A percentile compares a stretch with the other conserved stretches of the same genome.
These are phyloP conservation scores for Acanthochromis polyacanthus DNA, from an alignment of 2,113 vertebrate genomes.

Conservation along the genomic window DNA sequence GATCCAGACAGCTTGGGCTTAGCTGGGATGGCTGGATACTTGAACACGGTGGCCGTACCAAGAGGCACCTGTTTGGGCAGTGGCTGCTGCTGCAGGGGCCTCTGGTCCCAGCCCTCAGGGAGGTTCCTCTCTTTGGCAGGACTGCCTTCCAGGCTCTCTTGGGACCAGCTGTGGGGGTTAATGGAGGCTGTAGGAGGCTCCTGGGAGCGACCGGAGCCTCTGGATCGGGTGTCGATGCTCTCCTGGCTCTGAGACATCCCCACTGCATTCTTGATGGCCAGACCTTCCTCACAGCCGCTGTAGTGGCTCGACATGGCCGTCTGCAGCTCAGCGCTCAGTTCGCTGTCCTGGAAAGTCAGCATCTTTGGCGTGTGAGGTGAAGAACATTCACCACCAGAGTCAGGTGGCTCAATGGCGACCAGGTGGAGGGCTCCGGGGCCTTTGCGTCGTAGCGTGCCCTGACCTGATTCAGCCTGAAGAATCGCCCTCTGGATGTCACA, in stretches of 20 bases:
- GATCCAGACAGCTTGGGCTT: constrained; percentile 71
- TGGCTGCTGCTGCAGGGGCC: constrained; percentile 69
- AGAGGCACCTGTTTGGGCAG: constrained; percentile 67
- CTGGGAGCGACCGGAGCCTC: constrained; percentile 92
- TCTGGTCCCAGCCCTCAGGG: constrained; percentile 89
- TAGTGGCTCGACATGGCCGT: constrained; percentile 87
- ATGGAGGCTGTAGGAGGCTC: constrained; percentile 81
- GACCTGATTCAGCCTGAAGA: constrained; percentile 83
- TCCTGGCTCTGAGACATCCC: constrained; percentile 91
- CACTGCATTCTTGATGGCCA: constrained; percentile 81
- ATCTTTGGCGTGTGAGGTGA: constrained; percentile 87
- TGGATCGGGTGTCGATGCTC: constrained; percentile 90
- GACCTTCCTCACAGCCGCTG: constrained; percentile 81
- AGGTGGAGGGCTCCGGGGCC: constrained; percentile 84
- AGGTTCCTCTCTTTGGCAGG: constrained; percentile 88
- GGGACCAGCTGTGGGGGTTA: constrained; percentile 81
- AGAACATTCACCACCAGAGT: constrained; percentile 84
- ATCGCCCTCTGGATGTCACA: constrained; percentile 90
- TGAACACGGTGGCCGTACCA: constrained; percentile 76
- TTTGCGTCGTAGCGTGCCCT: constrained; percentile 84
- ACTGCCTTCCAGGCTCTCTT: constrained; percentile 83
- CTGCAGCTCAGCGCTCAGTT: constrained; percentile 93
- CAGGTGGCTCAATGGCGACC: constrained; percentile 89
- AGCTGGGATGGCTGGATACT: constrained; percentile 75
- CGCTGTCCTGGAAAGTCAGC: constrained; percentile 93